These are phyloP conservation scores for Conus betulinus DNA, from an alignment of 1,140 invertebrate species.

Conservation along the genomic window DNA sequence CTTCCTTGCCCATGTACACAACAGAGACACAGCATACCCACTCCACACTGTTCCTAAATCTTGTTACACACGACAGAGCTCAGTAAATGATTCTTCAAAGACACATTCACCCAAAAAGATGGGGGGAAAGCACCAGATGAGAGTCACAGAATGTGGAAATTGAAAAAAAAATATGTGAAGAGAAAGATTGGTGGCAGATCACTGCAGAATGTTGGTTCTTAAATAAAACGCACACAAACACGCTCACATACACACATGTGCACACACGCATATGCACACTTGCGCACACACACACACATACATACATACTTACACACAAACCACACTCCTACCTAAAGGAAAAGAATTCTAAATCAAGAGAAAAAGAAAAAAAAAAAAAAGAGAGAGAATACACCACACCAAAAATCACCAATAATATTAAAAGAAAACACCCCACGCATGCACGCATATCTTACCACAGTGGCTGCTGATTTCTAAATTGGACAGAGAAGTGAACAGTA, in stretches of 20 bases:
- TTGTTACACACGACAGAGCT: not conserved
- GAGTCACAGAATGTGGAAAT: not conserved
- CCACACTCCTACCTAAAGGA: not conserved
- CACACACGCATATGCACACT: not conserved
- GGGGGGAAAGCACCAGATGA: not conserved
- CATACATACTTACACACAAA: not conserved
- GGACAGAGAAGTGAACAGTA: constrained; percentile 6
- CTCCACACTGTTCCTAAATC: too few relatives aligned
- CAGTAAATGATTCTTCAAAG: not conserved
- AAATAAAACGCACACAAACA: not conserved
- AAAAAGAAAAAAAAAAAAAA: not conserved
- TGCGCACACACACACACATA: not conserved
- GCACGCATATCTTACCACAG: not conserved
- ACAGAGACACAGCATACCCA: too few relatives aligned
- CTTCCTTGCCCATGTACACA: too few relatives aligned
- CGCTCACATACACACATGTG: not conserved
- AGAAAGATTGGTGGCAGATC: not conserved
- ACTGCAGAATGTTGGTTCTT: too few relatives aligned
- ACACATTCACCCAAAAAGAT: not conserved
- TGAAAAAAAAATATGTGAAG: not conserved
- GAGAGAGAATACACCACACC: not conserved
- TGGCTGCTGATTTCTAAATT: not conserved
- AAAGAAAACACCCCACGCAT: not conserved
- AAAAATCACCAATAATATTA: too few relatives aligned
- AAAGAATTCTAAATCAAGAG: not conserved